phyloP scores from a whole-genome alignment of 2,113 vertebrate genomes.

The Rhabdomys dilectus region DNA sequence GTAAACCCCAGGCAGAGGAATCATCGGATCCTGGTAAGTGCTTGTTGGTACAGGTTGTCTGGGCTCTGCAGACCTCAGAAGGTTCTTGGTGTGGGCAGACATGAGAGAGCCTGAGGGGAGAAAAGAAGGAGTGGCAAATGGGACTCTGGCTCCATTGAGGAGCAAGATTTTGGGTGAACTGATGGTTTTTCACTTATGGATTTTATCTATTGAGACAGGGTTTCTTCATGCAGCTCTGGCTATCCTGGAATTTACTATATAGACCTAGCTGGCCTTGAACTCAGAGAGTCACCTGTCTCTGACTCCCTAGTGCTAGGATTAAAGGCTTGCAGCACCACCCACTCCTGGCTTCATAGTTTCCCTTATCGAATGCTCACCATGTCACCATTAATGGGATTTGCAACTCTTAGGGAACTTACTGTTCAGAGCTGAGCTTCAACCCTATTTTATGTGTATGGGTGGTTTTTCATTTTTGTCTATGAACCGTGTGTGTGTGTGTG shows the following conservation, averaged over 20 bases:
- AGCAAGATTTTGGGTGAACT: neutral
- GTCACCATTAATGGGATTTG: neutral
- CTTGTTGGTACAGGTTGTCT: neutral
- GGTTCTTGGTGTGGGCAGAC: neutral
- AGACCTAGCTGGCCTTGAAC: neutral
- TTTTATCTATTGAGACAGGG: neutral
- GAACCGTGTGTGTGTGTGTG: neutral
- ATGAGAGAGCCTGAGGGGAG: neutral
- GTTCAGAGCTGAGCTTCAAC: neutral
- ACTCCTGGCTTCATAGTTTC: neutral
- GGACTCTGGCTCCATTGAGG: neutral
- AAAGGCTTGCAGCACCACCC: neutral
- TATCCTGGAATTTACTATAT: neutral
- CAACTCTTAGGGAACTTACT: neutral
- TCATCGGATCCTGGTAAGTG: conserved; percentile 91
- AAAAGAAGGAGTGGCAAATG: neutral
- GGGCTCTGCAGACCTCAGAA: neutral
- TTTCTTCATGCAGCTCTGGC: neutral
- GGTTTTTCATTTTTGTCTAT: neutral
- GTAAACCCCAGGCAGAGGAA: conserved; percentile 90
- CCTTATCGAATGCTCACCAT: neutral
- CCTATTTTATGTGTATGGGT: neutral
- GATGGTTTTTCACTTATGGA: neutral
- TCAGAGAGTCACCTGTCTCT: neutral
- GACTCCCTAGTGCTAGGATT: neutral